A percentile compares a stretch with the other conserved stretches of the same genome.
These are phyloP conservation scores for Acronicta psi DNA, from an alignment of 2,888 invertebrate species.

Conservation along the genomic window DNA sequence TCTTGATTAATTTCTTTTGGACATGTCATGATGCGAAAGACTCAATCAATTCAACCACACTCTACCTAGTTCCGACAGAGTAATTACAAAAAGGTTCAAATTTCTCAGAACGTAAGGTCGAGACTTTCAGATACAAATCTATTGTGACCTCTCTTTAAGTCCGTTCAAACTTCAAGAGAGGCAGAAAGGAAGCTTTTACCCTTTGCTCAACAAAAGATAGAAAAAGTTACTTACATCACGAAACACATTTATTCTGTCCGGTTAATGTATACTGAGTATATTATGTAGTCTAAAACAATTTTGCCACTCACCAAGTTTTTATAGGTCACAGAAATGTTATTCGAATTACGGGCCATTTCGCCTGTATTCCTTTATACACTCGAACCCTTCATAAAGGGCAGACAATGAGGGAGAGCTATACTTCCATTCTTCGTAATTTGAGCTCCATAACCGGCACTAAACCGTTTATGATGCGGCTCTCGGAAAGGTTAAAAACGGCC, in stretches of 20 bases:
- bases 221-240: constrained; percentile 65
- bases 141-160: constrained; percentile 64
- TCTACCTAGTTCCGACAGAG: constrained; percentile 27
- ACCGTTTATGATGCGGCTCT: constrained; percentile 85
- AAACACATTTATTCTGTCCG: constrained; percentile 58
- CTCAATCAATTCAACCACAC: constrained; percentile 17
- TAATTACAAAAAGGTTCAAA: constrained; percentile 51
- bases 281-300: constrained; percentile 69
- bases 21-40: constrained; percentile 14
- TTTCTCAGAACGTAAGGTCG: constrained; percentile 34
- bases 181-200: constrained; percentile 61
- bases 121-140: constrained; percentile 66
- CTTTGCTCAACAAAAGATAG: constrained; percentile 64
- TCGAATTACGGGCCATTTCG: constrained; percentile 81
- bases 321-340: constrained; percentile 85
- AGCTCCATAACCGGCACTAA: constrained; percentile 83
- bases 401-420: constrained; percentile 80
- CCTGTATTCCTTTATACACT: constrained; percentile 80
- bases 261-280: constrained; percentile 54
- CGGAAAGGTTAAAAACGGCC: constrained; percentile 82
- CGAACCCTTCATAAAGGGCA: constrained; percentile 83
- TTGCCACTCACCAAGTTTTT: constrained; percentile 71
- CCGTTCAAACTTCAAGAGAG: constrained; percentile 63
- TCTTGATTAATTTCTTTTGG: constrained; percentile 53
- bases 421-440: constrained; percentile 84